Percentiles rank a stretch among this genome's conserved stretches.
phyloP scores from a whole-genome alignment of 2,797 vertebrate species.

The Oryzias sinensis region DNA sequence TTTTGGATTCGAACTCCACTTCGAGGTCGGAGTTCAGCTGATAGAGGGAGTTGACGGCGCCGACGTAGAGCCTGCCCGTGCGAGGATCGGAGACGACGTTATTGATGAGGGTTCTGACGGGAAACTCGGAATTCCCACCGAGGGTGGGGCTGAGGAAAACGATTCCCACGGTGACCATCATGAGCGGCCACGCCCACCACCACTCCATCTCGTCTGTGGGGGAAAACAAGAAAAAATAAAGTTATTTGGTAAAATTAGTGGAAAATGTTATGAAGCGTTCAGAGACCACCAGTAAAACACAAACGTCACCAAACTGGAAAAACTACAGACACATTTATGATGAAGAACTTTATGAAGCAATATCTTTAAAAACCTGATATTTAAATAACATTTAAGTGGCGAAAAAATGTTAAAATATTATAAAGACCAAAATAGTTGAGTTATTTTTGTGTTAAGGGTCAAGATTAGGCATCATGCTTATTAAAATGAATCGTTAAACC shows the following conservation, averaged over 20 bases:
- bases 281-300: too few species aligned
- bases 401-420: too few species aligned
- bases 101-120: constrained; percentile 63
- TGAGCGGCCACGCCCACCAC: constrained; percentile 50
- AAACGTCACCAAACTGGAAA: too few species aligned
- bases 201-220: constrained; percentile 63
- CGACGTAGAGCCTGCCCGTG: constrained; percentile 86
- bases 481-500: too few species aligned
- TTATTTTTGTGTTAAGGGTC: too few species aligned
- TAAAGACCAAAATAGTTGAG: too few species aligned
- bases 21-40: constrained; percentile 81
- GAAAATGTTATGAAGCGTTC: not conserved
- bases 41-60: constrained; percentile 86
- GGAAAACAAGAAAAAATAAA: not conserved
- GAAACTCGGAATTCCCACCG: constrained; percentile 38
- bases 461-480: too few species aligned
- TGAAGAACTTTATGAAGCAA: too few species aligned
- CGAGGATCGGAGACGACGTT: constrained; percentile 68
- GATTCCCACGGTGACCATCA: constrained; percentile 46
- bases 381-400: too few species aligned
- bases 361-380: too few species aligned
- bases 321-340: too few species aligned
- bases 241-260: not conserved
- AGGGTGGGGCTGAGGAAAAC: constrained; percentile 31
- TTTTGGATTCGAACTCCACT: constrained; percentile 59